Conservation (phyloP, 2,797 vertebrate species). For the Atherinosoma microstoma region DNA sequence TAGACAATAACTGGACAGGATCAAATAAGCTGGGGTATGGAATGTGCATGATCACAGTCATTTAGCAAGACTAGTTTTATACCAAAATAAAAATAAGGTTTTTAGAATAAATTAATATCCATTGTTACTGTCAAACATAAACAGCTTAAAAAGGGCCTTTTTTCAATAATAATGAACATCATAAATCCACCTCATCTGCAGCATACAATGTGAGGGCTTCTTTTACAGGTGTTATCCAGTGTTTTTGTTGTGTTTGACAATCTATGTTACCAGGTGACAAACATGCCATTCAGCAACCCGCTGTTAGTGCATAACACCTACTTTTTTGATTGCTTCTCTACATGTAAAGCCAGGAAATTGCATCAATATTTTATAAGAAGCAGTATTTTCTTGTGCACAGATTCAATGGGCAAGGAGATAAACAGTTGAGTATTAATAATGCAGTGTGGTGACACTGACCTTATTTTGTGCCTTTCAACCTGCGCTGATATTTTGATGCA, state of each 20-base stretch:
- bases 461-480: constrained; percentile 88
- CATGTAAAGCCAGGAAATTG: constrained; percentile 79
- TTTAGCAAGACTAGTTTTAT: neutral
- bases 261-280: constrained; percentile 54
- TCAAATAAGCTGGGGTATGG: neutral
- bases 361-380: constrained; percentile 83
- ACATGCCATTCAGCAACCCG: constrained; percentile 61
- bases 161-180: constrained; percentile 25
- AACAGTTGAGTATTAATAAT: constrained; percentile 86
- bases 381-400: constrained; percentile 74
- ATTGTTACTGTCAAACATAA: neutral
- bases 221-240: constrained; percentile 26
- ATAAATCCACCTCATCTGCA: constrained; percentile 15
- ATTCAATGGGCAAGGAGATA: constrained; percentile 83
- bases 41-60: neutral
- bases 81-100: neutral
- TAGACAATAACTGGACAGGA: neutral
- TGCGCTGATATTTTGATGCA: constrained; percentile 84
- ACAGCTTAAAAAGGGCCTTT: neutral
- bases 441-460: constrained; percentile 86
- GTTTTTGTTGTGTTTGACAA: constrained; percentile 62
- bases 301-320: constrained; percentile 64
- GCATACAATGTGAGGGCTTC: constrained; percentile 31
- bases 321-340: constrained; percentile 68
- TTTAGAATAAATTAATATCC: neutral